Evolutionary conservation across 2,888 invertebrate genomes (phyloP).

Genomic region (Drosophila conformis): DNA sequence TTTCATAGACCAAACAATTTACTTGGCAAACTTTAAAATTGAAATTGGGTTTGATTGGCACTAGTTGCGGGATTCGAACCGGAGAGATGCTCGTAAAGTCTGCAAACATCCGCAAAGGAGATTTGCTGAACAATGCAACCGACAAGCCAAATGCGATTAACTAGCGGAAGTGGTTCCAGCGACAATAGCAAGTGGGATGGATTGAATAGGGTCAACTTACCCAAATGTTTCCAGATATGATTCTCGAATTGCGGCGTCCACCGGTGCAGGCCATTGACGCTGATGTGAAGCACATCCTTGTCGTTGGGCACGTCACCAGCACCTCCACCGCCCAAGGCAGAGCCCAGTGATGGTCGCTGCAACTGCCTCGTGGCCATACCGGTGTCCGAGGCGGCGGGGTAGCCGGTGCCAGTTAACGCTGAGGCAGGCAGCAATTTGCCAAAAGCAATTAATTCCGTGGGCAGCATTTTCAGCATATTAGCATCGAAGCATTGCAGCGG

Average conservation of each 20-base stretch:
- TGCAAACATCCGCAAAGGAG: conserved; percentile 17
- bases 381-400: conserved; percentile 31
- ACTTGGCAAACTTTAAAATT: not conserved
- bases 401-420: conserved; percentile 22
- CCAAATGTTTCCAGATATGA: conserved; percentile 85
- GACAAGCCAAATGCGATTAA: conserved; percentile 64
- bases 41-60: conserved; percentile 62
- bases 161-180: conserved; percentile 47
- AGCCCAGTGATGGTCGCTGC: conserved; percentile 46
- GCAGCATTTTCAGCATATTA: conserved; percentile 84
- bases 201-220: conserved; percentile 66
- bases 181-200: not conserved
- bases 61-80: conserved; percentile 30
- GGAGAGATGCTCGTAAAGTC: conserved; percentile 21
- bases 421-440: conserved; percentile 83
- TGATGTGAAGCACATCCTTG: conserved; percentile 82
- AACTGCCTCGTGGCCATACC: conserved; percentile 52
- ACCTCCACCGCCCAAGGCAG: conserved; percentile 20
- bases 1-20: not conserved
- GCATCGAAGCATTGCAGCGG: conserved; percentile 83
- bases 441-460: conserved; percentile 85
- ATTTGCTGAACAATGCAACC: conserved; percentile 65
- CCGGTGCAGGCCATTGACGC: conserved; percentile 84
- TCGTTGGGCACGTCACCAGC: conserved; percentile 28
- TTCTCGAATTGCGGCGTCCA: conserved; percentile 84